A percentile compares a stretch with the other conserved stretches of the same genome.
Conservation (phyloP, 2,113 vertebrate genomes). For the Grallaria varia region DNA sequence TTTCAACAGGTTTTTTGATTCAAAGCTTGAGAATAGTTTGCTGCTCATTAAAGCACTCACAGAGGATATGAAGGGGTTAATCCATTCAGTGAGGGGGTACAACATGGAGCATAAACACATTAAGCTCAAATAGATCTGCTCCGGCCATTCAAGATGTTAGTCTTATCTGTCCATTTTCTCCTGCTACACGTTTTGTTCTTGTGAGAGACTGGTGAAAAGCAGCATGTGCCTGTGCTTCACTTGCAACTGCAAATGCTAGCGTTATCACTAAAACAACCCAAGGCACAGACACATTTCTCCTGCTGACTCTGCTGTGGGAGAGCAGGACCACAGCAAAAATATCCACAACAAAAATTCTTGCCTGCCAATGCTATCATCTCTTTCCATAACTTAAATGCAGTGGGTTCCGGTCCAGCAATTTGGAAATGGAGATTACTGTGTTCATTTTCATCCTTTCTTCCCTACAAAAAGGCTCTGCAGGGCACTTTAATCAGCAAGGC, state of each 20-base stretch:
- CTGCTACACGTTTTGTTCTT: background rate
- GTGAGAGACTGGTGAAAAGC: background rate
- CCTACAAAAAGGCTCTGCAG: background rate
- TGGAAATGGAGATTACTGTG: background rate
- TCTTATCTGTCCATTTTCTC: background rate
- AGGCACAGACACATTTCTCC: background rate
- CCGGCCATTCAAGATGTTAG: background rate
- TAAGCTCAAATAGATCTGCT: background rate
- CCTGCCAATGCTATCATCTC: background rate
- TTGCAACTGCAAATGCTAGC: background rate
- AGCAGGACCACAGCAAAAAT: background rate
- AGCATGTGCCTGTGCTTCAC: background rate
- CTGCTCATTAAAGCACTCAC: conserved; percentile 18
- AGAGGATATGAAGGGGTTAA: background rate
- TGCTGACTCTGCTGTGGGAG: background rate
- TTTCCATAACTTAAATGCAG: background rate
- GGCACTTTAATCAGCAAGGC: background rate
- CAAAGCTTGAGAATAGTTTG: conserved; percentile 11
- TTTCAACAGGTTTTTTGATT: conserved; percentile 26
- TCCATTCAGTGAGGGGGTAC: background rate
- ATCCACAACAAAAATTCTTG: background rate
- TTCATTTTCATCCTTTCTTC: conserved; percentile 7
- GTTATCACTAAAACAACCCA: background rate
- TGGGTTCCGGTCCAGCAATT: background rate
- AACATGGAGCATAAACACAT: background rate